phyloP scores from a whole-genome alignment of 2,797 vertebrate genomes.

The Diplodus puntazzo region DNA sequence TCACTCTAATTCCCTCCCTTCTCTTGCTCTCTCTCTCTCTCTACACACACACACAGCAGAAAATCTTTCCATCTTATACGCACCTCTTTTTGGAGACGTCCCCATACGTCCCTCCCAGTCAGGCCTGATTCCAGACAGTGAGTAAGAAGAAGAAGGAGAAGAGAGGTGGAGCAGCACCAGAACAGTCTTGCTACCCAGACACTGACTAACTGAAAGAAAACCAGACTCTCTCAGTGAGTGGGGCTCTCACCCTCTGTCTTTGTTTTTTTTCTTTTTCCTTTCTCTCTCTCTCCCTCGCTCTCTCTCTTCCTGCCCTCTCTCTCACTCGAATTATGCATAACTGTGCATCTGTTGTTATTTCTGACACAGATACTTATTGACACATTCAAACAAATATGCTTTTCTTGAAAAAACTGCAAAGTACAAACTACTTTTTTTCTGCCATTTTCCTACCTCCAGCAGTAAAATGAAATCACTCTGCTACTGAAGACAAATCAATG shows the following conservation, averaged over 20 bases:
- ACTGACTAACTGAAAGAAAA: constrained; percentile 71
- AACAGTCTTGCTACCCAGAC: constrained; percentile 60
- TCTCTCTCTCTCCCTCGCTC: constrained; percentile 24
- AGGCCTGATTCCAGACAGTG: constrained; percentile 64
- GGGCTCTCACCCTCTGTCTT: constrained; percentile 50
- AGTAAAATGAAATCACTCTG: neutral
- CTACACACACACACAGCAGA: constrained; percentile 20
- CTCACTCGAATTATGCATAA: constrained; percentile 22
- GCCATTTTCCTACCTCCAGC: neutral
- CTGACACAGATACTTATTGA: constrained; percentile 31
- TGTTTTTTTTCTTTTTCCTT: constrained; percentile 30
- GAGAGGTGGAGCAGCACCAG: constrained; percentile 59
- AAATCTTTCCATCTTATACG: constrained; percentile 45
- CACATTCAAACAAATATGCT: constrained; percentile 11
- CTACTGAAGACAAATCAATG: neutral
- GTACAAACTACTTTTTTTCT: neutral
- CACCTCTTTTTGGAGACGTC: constrained; percentile 77
- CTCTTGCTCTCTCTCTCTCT: neutral
- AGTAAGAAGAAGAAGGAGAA: constrained; percentile 35
- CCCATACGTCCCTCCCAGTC: constrained; percentile 69
- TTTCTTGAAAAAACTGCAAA: neutral
- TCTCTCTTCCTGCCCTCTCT: constrained; percentile 7
- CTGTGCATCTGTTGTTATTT: constrained; percentile 35
- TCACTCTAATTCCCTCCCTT: constrained; percentile 26
- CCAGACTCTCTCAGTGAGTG: constrained; percentile 60